Evolutionary conservation across 2,888 invertebrate species (phyloP).

Genomic region (Biston stratarius): DNA sequence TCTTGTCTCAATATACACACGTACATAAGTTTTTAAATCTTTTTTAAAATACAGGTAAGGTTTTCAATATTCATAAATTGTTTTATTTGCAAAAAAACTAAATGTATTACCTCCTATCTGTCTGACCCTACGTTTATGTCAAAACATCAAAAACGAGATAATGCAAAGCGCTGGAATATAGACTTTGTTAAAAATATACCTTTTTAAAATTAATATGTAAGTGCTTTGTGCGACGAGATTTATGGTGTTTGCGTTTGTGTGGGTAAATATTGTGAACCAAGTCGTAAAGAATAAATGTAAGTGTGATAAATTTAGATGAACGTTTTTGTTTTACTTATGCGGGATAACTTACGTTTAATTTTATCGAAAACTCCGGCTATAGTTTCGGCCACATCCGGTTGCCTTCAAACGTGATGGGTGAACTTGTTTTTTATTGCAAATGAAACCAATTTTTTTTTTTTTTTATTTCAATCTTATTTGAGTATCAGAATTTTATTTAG

Average conservation of each 20-base stretch:
- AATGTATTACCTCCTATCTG: conserved; percentile 11
- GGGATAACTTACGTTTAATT: too few relatives aligned
- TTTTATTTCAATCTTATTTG: too few relatives aligned
- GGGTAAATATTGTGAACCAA: conserved; percentile 40
- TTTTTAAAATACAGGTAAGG: too few relatives aligned
- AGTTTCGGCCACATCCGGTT: too few relatives aligned
- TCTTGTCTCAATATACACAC: too few relatives aligned
- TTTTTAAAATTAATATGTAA: conserved; percentile 57
- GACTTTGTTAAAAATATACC: conserved; percentile 35
- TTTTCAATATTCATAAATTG: neutral
- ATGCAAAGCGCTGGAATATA: conserved; percentile 37
- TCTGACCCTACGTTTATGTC: conserved; percentile 43
- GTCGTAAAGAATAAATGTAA: neutral
- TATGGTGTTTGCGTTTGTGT: conserved; percentile 50
- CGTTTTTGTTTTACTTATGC: too few relatives aligned
- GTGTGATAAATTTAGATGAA: neutral
- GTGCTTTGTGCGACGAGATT: conserved; percentile 48
- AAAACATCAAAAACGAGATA: conserved; percentile 56
- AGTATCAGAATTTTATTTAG: too few relatives aligned
- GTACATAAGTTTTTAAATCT: too few relatives aligned
- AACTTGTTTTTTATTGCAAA: too few relatives aligned
- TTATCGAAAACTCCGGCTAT: too few relatives aligned
- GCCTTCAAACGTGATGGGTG: too few relatives aligned
- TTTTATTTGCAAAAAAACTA: conserved; percentile 2
- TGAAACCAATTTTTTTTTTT: too few relatives aligned